Evolutionary conservation across 2,888 invertebrate genomes (phyloP).

Genomic region (Vannuccia rotundouncinata): DNA sequence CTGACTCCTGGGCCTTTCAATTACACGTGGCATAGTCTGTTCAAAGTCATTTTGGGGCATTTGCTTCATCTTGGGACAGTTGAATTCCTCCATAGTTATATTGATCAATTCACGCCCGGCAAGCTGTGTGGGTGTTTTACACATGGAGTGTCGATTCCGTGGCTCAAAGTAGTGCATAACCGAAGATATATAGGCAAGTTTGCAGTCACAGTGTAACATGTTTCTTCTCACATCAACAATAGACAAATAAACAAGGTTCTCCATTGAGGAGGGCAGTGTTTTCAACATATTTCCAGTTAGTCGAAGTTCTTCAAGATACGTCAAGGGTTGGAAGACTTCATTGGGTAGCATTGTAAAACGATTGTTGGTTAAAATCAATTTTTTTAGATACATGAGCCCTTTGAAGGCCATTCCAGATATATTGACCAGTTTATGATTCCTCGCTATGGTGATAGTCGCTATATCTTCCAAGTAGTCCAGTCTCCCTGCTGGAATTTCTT

Average conservation of each 20-base stretch:
- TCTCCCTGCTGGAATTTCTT: not conserved
- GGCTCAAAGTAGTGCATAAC: not conserved
- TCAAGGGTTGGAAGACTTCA: conserved; percentile 7
- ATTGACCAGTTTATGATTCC: not conserved
- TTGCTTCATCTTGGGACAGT: not conserved
- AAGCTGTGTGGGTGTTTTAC: not conserved
- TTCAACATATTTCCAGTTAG: conserved; percentile 24
- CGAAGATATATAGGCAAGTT: conserved; percentile 2
- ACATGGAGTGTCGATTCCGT: not conserved
- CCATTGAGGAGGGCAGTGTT: conserved; percentile 18
- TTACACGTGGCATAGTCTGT: not conserved
- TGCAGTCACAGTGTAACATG: conserved; percentile 29
- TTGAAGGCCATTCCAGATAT: conserved; percentile 10
- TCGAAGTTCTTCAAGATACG: conserved; percentile 19
- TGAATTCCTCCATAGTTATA: conserved; percentile 13
- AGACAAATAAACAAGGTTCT: conserved; percentile 3
- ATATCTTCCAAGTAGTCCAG: not conserved
- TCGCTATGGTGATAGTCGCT: not conserved
- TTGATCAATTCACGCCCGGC: not conserved
- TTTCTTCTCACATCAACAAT: not conserved
- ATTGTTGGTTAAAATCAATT: not conserved
- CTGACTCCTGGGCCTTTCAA: not conserved
- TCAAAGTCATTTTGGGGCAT: not conserved
- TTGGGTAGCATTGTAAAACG: not conserved
- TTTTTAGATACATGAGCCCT: conserved; percentile 14